Evolutionary conservation across 2,113 vertebrate genomes (phyloP).

Genomic region (Chamaetylas fuelleborni): DNA sequence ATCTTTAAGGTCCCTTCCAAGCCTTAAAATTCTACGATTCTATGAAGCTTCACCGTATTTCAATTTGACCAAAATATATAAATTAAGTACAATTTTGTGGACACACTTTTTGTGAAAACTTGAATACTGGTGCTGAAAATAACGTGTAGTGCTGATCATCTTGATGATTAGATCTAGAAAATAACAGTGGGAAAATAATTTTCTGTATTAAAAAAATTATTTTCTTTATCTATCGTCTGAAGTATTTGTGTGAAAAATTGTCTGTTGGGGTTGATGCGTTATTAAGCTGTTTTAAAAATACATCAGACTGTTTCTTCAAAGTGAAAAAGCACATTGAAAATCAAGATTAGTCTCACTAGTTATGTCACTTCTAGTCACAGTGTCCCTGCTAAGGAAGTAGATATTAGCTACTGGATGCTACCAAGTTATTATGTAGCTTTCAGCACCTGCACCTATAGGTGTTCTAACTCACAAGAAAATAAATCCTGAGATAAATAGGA

Average conservation of each 20-base stretch:
- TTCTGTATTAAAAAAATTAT: background rate
- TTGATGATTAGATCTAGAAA: background rate
- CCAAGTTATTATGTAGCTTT: background rate
- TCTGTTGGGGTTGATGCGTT: fast-evolving
- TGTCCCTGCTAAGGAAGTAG: background rate
- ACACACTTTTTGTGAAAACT: background rate
- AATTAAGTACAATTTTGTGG: background rate
- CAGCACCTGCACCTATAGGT: background rate
- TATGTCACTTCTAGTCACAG: background rate
- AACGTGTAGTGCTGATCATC: background rate
- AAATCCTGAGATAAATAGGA: background rate
- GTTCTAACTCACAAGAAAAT: background rate
- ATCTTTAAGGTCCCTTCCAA: background rate
- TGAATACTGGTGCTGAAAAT: background rate
- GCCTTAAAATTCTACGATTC: background rate
- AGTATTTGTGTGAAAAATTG: background rate
- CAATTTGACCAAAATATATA: background rate
- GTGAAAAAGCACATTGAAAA: background rate
- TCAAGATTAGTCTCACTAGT: background rate
- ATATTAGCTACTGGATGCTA: background rate
- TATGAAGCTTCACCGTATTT: background rate
- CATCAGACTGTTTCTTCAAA: background rate
- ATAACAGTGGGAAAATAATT: fast-evolving
- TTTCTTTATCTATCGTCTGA: background rate
- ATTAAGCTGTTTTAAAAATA: background rate